Conservation (phyloP, 2,888 invertebrate genomes). For the Bellardia pandia region DNA sequence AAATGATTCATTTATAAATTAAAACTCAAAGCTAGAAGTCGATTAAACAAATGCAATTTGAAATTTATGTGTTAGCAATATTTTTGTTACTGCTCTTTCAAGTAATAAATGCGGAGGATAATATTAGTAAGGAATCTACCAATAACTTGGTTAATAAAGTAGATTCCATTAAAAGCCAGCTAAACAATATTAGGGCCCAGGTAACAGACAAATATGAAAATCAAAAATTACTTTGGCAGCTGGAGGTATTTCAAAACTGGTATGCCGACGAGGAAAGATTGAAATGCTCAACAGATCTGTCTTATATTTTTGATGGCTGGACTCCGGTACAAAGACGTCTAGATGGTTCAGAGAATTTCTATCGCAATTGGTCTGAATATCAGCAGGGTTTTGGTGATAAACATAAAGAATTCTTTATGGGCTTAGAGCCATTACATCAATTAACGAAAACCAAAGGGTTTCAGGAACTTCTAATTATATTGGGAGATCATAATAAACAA, state of each 20-base stretch:
- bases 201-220: conserved; percentile 22
- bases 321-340: conserved; percentile 57
- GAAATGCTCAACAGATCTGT: conserved; percentile 25
- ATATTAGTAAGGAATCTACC: neutral
- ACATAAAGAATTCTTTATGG: conserved; percentile 54
- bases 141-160: conserved; percentile 23
- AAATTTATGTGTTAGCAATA: neutral
- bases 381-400: conserved; percentile 58
- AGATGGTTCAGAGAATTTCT: conserved; percentile 60
- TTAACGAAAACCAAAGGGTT: conserved; percentile 18
- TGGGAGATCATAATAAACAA: conserved; percentile 52
- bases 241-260: conserved; percentile 57
- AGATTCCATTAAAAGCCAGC: conserved; percentile 39
- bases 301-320: conserved; percentile 59
- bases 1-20: conserved; percentile 20
- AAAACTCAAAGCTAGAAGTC: neutral
- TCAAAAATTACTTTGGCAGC: conserved; percentile 55
- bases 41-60: neutral
- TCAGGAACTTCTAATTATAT: conserved; percentile 54
- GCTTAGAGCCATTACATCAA: conserved; percentile 43
- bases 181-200: conserved; percentile 41
- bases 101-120: conserved; percentile 1
- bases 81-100: conserved; percentile 4
- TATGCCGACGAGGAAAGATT: neutral
- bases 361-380: conserved; percentile 63